These are phyloP conservation scores for Chironomus tentans DNA, from an alignment of 2,888 invertebrate genomes.

Conservation along the genomic window DNA sequence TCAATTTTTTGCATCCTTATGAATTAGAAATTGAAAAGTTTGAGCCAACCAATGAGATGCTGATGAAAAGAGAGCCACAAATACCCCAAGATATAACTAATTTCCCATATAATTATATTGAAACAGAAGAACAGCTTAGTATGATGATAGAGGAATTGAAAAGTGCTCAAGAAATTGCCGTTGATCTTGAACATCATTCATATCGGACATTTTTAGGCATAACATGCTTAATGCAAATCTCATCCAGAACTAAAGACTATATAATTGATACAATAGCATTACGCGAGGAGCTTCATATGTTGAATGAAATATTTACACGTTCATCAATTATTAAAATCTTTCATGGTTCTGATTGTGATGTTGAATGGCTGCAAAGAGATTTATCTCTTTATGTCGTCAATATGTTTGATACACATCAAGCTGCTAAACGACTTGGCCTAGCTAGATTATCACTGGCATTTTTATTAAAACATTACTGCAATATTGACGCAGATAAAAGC, in stretches of 20 bases:
- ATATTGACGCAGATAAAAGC: conserved; percentile 73
- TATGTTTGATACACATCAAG: conserved; percentile 92
- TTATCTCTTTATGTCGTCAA: conserved; percentile 91
- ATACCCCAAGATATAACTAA: conserved; percentile 46
- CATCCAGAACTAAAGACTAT: conserved; percentile 70
- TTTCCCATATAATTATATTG: conserved; percentile 60
- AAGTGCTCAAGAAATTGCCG: conserved; percentile 63
- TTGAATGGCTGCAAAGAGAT: conserved; percentile 93
- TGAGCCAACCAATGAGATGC: conserved; percentile 46
- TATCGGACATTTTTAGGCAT: conserved; percentile 89
- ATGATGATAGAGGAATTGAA: conserved; percentile 57
- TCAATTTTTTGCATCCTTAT: conserved; percentile 80
- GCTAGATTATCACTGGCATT: conserved; percentile 65
- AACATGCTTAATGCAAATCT: conserved; percentile 92
- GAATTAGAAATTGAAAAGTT: conserved; percentile 72
- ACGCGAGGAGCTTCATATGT: conserved; percentile 66
- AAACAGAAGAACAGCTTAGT: conserved; percentile 54
- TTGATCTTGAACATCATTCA: conserved; percentile 90
- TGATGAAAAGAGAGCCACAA: conserved; percentile 43
- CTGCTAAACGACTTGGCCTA: conserved; percentile 63
- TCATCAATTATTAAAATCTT: conserved; percentile 86
- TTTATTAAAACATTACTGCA: conserved; percentile 69
- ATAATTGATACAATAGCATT: conserved; percentile 78
- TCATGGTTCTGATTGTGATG: conserved; percentile 83
- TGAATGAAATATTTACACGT: conserved; percentile 87